Evolutionary conservation across 2,797 vertebrate species (phyloP).

Genomic region (Sebastes iracundus): DNA sequence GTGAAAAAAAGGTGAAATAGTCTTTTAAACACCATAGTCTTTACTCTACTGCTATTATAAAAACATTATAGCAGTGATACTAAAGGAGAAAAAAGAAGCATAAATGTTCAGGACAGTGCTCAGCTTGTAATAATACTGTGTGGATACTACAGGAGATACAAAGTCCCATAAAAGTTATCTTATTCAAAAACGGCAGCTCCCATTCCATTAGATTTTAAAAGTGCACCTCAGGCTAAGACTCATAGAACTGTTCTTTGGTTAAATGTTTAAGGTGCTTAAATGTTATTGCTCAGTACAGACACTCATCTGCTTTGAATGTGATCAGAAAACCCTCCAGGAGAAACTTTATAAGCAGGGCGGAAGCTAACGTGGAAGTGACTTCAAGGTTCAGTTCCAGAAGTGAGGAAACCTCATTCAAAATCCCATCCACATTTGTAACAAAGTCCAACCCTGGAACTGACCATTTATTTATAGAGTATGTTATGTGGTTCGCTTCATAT

Average conservation of each 20-base stretch:
- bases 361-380: background rate
- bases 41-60: background rate
- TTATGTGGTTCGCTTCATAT: background rate
- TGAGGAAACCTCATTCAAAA: background rate
- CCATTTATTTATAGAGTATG: background rate
- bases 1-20: background rate
- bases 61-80: background rate
- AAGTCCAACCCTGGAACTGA: background rate
- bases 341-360: background rate
- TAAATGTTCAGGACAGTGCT: background rate
- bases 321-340: background rate
- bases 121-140: background rate
- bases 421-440: background rate
- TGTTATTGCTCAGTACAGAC: background rate
- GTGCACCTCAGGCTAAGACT: background rate
- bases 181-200: background rate
- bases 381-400: background rate
- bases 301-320: background rate
- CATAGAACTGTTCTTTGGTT: background rate
- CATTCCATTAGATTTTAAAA: background rate
- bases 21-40: background rate
- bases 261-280: background rate
- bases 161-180: background rate
- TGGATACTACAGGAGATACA: background rate
- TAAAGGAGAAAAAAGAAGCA: background rate